A percentile compares a stretch with the other conserved stretches of the same genome.
Evolutionary conservation across 2,797 vertebrate genomes (phyloP).

Genomic region (Nyctibius grandis): DNA sequence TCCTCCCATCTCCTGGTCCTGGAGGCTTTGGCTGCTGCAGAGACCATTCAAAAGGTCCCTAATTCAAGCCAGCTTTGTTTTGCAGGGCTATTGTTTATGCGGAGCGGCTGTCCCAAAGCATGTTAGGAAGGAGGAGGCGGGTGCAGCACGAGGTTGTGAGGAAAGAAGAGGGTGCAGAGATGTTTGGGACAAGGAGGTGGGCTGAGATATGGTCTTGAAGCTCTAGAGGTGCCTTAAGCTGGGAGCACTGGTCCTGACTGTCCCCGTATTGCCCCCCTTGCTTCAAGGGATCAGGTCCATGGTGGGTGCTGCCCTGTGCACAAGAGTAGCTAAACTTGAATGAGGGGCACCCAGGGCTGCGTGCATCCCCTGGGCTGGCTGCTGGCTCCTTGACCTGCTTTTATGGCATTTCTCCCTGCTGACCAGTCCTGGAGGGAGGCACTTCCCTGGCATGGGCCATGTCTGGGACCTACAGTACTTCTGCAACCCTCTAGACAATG

Average conservation of each 20-base stretch:
- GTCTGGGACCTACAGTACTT: not conserved
- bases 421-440: not conserved
- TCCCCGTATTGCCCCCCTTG: accelerated
- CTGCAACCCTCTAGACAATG: not conserved
- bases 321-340: not conserved
- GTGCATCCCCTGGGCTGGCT: not conserved
- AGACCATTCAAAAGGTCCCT: not conserved
- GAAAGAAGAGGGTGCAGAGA: not conserved
- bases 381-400: not conserved
- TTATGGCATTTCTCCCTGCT: not conserved
- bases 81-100: not conserved
- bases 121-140: not conserved
- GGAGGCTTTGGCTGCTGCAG: not conserved
- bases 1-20: not conserved
- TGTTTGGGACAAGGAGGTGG: not conserved
- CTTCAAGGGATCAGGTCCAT: not conserved
- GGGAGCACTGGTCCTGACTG: not conserved
- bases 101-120: not conserved
- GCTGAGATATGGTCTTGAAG: not conserved
- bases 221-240: not conserved
- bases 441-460: not conserved
- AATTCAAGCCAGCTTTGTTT: not conserved
- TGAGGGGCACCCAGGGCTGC: not conserved
- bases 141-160: not conserved
- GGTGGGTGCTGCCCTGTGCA: not conserved